These are phyloP conservation scores for Crocuta crocuta DNA, from an alignment of 2,113 vertebrate genomes.

Conservation along the genomic window DNA sequence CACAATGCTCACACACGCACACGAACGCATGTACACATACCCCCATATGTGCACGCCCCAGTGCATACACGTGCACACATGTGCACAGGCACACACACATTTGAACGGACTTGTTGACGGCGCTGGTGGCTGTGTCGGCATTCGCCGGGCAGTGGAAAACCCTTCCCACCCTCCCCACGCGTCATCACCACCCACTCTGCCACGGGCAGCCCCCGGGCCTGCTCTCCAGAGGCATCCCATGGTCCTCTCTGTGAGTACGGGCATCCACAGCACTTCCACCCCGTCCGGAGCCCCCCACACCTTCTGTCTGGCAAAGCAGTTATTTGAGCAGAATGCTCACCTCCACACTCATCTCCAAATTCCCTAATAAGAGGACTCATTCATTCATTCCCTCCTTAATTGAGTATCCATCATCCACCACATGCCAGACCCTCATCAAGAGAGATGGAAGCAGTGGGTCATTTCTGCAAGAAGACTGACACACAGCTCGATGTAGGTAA, in stretches of 20 bases:
- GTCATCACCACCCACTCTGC: neutral
- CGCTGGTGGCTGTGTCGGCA: too few relatives aligned
- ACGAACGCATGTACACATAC: too few relatives aligned
- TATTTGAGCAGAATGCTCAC: neutral
- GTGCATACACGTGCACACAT: neutral
- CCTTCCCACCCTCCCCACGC: accelerated
- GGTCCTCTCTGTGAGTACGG: accelerated
- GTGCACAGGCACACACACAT: too few relatives aligned
- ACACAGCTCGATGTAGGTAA: neutral
- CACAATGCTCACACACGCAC: neutral
- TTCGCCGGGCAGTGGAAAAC: too few relatives aligned
- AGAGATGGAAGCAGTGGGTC: neutral
- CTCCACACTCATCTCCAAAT: neutral
- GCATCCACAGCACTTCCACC: too few relatives aligned
- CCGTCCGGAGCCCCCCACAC: too few relatives aligned
- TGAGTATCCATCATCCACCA: neutral
- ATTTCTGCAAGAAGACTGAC: too few relatives aligned
- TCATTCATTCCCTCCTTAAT: neutral
- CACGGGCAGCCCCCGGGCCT: accelerated
- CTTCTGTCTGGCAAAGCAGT: neutral
- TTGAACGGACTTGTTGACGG: accelerated
- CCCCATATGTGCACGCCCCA: neutral
- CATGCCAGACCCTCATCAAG: too few relatives aligned
- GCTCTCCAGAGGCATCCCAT: too few relatives aligned
- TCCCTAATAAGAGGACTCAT: neutral